Evolutionary conservation across 2,797 vertebrate genomes (phyloP), one percentile per base, ranked within the genome.

Genomic region (Lemur catta): DNA sequence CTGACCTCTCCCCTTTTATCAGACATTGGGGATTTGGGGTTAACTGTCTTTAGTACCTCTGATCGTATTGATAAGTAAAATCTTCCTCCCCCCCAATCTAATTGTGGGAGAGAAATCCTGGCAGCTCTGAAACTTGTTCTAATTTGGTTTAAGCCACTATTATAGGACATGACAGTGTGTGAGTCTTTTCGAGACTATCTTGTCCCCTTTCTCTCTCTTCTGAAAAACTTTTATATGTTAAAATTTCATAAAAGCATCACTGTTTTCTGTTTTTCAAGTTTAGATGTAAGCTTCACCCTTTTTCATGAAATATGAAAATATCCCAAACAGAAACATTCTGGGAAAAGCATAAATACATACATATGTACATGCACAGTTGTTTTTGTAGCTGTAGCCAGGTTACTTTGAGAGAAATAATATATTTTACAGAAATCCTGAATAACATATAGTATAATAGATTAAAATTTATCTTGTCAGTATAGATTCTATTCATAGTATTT

Each of bases 11-110:
- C 41, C 26, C 28, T 46, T 78, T 43, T 14, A 12, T 57, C 26
- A 81, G 80, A 30, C 35, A 0, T 30, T 78, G 78, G 76, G 28
- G 35, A 65, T 95, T 97, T 89, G 79, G 78, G 95, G 75, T 97
- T 95, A 96, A 93, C 90, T 95, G 84, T 97, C 97, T 97, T 97
- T 94, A 93, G 90, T 43, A 97, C 75, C 96, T 96, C 97, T 82
- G 90, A 50, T 94, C 76, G 97, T 96, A 96, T 76, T 97, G 96
- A 30, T 80, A 9, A 61, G n/a, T 71, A n/a, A 86, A 96, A 89
- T 97, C 88, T 97, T 91, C 72, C 24, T 82, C 28, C 4, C 93
- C 55, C 88, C 48, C 86, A n/a, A 79, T 82, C 20, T 86, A 75
- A 48, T 75, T 55, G 79, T 81, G 95, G 96, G 75, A 81, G 88